These are phyloP conservation scores for Dipodomys spectabilis DNA, from an alignment of 2,113 vertebrate genomes.

Conservation along the genomic window DNA sequence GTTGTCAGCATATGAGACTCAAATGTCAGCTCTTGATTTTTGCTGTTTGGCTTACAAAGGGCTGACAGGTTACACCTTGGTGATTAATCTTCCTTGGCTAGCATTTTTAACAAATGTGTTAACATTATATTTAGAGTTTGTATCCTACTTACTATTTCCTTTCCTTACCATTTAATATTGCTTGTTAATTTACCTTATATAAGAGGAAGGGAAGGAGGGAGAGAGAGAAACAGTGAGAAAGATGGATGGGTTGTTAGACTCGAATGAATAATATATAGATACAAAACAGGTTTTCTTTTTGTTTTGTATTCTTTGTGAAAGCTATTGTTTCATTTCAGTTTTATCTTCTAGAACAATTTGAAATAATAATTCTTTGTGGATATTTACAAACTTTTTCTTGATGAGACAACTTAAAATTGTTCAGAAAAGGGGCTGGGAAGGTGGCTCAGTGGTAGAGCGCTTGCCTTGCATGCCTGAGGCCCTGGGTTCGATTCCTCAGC, in stretches of 20 bases:
- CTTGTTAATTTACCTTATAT: not conserved
- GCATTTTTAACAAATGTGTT: slow-evolving; percentile 49
- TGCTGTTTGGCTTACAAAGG: slow-evolving; percentile 61
- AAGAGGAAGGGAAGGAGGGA: no score
- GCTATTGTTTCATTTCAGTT: not conserved
- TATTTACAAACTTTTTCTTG: not conserved
- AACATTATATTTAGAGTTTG: slow-evolving; percentile 17
- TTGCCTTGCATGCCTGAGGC: no score
- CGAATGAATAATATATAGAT: not conserved
- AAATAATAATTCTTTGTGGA: not conserved
- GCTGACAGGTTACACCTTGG: slow-evolving; percentile 52
- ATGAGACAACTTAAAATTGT: not conserved
- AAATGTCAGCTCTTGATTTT: slow-evolving; percentile 43
- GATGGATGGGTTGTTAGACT: not conserved
- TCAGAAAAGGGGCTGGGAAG: not conserved
- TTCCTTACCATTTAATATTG: slow-evolving; percentile 30
- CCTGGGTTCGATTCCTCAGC: no score
- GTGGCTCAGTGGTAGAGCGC: no score
- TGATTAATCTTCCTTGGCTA: slow-evolving; percentile 64
- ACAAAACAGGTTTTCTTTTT: not conserved
- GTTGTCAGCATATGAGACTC: slow-evolving; percentile 40
- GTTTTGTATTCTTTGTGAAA: slow-evolving; percentile 2
- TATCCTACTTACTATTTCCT: not conserved
- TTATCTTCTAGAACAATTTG: not conserved
- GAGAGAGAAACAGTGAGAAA: no score